Conservation (phyloP, 2,113 vertebrate species). For the Otis tarda region DNA sequence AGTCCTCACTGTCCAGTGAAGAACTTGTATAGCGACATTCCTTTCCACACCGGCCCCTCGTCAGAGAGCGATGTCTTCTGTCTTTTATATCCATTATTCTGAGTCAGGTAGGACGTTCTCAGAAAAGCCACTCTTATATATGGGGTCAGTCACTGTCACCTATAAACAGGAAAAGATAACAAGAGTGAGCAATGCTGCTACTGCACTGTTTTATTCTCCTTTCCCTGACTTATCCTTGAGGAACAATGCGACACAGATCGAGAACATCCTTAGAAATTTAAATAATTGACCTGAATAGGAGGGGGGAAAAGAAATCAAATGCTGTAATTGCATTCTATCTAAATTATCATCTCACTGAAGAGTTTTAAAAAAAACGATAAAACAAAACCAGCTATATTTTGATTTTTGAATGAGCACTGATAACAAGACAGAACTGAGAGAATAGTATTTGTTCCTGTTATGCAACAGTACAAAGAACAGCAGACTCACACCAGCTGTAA, state of each 20-base stretch:
- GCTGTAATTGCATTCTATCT: not conserved
- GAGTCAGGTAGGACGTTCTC: not conserved
- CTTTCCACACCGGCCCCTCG: constrained; percentile 86
- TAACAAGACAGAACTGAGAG: not conserved
- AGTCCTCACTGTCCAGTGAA: constrained; percentile 90
- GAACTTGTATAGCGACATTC: constrained; percentile 92
- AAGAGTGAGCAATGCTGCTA: not conserved
- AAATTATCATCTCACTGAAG: constrained; percentile 17
- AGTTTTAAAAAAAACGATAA: not conserved
- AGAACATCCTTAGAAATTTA: constrained; percentile 1
- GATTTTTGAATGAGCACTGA: constrained; percentile 24
- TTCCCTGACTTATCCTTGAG: not conserved
- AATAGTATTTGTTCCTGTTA: not conserved
- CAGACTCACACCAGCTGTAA: constrained; percentile 22
- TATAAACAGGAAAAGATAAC: constrained; percentile 26
- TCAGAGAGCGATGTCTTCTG: constrained; percentile 89
- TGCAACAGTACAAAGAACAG: constrained; percentile 33
- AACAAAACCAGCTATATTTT: constrained; percentile 23
- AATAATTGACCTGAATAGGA: not conserved
- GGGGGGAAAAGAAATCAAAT: not conserved
- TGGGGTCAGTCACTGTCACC: constrained; percentile 48
- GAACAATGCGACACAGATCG: rapidly evolving
- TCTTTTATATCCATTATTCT: constrained; percentile 92
- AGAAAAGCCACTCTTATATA: not conserved
- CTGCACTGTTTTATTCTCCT: not conserved